Evolutionary conservation across 2,888 invertebrate species (phyloP), one percentile per base, ranked within the genome.

Genomic region (Esperia sulphurella): DNA sequence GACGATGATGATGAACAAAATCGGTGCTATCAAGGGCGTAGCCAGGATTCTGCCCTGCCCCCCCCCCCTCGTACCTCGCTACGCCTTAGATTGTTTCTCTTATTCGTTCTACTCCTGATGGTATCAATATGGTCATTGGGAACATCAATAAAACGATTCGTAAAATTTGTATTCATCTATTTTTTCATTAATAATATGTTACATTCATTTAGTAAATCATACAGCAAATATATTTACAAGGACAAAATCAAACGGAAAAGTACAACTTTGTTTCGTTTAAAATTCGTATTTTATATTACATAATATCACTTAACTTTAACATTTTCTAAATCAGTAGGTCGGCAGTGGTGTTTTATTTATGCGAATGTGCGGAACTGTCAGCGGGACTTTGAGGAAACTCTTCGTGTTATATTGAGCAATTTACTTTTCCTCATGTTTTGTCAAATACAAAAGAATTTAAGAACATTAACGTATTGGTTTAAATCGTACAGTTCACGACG

Each of bases 141-240:
- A n/a, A n/a, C n/a, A n/a, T 21, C 3, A 37, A 81, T 79, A 63
- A 85, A 82, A 83, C 79, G 59, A 75, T 54, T 40, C 50, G 64
- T 72, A 88, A 87, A 89, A 88, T 79, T 72, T 84, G 80, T 82
- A 79, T 83, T 79, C 84, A 85, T 87, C 87, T 88, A 88, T 86
- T 85, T 85, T 75, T 83, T 86, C 84, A 85, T 85, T 88, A 88
- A 81, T 88, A 89, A 87, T 88, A 87, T 85, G 83, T 86, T 89
- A 88, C 87, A 88, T 87, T 88, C 84, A 87, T 88, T 83, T 85
- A 83, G 77, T 86, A 84, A 88, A 89, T 87, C 79, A 90, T 88
- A 90, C 82, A 87, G 87, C 89, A 86, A 88, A 86, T 87, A 79
- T 83, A 90, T 90, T 87, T 90, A 90, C 90, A 90, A 82, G 85